Conservation (phyloP, 2,888 invertebrate species). For the Caenorhabditis uteleia region DNA sequence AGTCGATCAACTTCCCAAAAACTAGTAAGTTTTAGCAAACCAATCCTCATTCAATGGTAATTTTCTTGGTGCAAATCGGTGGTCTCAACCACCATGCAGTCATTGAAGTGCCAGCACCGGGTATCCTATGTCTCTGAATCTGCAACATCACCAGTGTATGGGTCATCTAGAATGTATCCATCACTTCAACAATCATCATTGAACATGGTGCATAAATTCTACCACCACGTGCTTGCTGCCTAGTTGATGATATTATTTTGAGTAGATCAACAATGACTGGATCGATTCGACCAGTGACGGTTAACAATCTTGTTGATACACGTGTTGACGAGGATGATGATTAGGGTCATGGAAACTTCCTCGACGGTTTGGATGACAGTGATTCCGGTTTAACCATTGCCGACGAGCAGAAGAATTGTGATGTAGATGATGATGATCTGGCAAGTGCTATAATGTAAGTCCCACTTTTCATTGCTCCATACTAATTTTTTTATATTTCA, state of each 20-base stretch:
- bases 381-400: slow-evolving; percentile 10
- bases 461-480: background rate
- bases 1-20: slow-evolving; percentile 28
- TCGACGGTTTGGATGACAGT: slow-evolving; percentile 15
- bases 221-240: background rate
- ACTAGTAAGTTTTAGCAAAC: slow-evolving; percentile 28
- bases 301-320: slow-evolving; percentile 41
- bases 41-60: too few species aligned
- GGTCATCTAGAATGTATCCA: too few species aligned
- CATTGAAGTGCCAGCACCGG: slow-evolving; percentile 38
- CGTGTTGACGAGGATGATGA: slow-evolving; percentile 27
- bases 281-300: slow-evolving; percentile 43
- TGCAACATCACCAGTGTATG: background rate
- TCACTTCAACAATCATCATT: slow-evolving; percentile 20
- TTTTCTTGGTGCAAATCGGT: background rate
- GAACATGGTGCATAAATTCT: slow-evolving; percentile 18
- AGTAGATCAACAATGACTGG: slow-evolving; percentile 50
- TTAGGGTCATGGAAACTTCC: slow-evolving; percentile 12
- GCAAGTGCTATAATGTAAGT: slow-evolving; percentile 35
- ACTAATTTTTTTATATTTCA: slow-evolving; percentile 72
- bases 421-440: slow-evolving; percentile 32
- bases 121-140: slow-evolving; percentile 6
- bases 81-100: slow-evolving; percentile 9
- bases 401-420: slow-evolving; percentile 46
- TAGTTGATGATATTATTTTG: slow-evolving; percentile 26